These are phyloP conservation scores for Drosophila borborema DNA, from an alignment of 2,888 invertebrate species.

Conservation along the genomic window DNA sequence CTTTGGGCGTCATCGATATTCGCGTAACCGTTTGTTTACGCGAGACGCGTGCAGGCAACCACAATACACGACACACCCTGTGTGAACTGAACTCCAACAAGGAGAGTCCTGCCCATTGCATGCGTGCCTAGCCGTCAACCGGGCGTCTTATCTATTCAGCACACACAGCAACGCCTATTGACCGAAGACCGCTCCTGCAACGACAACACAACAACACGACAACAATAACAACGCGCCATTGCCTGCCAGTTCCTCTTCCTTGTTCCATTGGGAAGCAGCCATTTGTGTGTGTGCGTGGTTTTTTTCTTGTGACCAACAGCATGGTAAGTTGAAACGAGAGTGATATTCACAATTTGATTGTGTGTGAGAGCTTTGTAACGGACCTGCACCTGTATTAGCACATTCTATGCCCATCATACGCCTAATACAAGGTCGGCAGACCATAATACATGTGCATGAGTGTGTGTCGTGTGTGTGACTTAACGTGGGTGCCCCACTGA, in stretches of 20 bases:
- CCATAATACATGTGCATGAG: conserved; percentile 10
- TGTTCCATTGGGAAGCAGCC: conserved; percentile 34
- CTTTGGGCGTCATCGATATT: conserved; percentile 55
- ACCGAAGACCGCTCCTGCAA: conserved; percentile 45
- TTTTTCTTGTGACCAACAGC: conserved; percentile 42
- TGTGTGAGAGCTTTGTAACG: conserved; percentile 42
- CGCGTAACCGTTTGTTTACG: conserved; percentile 43
- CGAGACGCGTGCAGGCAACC: conserved; percentile 30
- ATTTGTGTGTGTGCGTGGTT: conserved; percentile 12
- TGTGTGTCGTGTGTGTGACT: neutral
- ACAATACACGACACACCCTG: conserved; percentile 50
- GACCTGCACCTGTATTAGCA: conserved; percentile 41
- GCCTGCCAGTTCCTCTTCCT: conserved; percentile 50
- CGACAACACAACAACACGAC: conserved; percentile 4
- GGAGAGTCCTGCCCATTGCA: conserved; percentile 34
- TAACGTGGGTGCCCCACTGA: conserved; percentile 36
- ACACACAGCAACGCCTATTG: conserved; percentile 24
- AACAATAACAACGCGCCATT: conserved; percentile 31
- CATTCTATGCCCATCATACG: conserved; percentile 47
- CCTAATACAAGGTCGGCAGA: conserved; percentile 46
- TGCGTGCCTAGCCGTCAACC: conserved; percentile 22
- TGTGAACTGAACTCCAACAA: conserved; percentile 16
- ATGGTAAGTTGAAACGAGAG: conserved; percentile 46
- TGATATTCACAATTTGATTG: conserved; percentile 3
- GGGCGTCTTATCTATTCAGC: conserved; percentile 35